A percentile compares a stretch with the other conserved stretches of the same genome.
phyloP scores from a whole-genome alignment of 2,888 invertebrate species.

The Polymixis lichenea region DNA sequence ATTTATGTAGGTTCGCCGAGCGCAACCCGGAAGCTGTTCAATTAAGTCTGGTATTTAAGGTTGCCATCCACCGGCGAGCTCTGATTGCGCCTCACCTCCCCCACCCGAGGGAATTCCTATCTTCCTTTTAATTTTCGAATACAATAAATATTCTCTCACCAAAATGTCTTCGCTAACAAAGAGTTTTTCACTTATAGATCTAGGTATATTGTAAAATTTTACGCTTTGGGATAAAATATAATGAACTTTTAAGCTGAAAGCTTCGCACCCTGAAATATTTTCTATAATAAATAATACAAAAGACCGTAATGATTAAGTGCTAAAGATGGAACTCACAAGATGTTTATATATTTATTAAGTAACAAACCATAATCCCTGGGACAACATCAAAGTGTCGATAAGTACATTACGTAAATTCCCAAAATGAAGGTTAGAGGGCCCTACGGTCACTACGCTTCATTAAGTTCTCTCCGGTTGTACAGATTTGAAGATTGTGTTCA shows the following conservation, averaged over 20 bases:
- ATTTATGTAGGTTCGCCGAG: slow-evolving; percentile 84
- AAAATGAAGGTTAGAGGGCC: slow-evolving; percentile 20
- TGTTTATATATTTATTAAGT: slow-evolving; percentile 33
- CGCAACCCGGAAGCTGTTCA: slow-evolving; percentile 88
- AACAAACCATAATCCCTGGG: slow-evolving; percentile 30
- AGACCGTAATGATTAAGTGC: slow-evolving; percentile 6
- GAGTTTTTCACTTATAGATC: slow-evolving; percentile 65
- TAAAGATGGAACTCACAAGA: slow-evolving; percentile 12
- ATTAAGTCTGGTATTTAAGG: slow-evolving; percentile 90
- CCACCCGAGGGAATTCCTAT: slow-evolving; percentile 80
- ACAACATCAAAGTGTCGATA: slow-evolving; percentile 52
- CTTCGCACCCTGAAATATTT: slow-evolving; percentile 20
- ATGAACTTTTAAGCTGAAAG: slow-evolving; percentile 47
- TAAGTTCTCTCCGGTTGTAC: slow-evolving; percentile 35
- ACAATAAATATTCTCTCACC: slow-evolving; percentile 86
- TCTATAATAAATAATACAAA: slow-evolving; percentile 7
- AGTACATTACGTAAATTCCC: slow-evolving; percentile 39
- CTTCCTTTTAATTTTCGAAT: slow-evolving; percentile 89
- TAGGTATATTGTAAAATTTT: slow-evolving; percentile 53
- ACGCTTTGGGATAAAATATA: slow-evolving; percentile 36
- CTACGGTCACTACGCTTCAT: slow-evolving; percentile 53
- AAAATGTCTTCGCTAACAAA: slow-evolving; percentile 76
- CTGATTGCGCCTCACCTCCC: slow-evolving; percentile 85
- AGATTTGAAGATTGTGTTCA: slow-evolving; percentile 48
- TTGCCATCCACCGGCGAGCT: slow-evolving; percentile 85